Conservation (phyloP, 1,140 invertebrate genomes). For the Pristionchus pacificus region DNA sequence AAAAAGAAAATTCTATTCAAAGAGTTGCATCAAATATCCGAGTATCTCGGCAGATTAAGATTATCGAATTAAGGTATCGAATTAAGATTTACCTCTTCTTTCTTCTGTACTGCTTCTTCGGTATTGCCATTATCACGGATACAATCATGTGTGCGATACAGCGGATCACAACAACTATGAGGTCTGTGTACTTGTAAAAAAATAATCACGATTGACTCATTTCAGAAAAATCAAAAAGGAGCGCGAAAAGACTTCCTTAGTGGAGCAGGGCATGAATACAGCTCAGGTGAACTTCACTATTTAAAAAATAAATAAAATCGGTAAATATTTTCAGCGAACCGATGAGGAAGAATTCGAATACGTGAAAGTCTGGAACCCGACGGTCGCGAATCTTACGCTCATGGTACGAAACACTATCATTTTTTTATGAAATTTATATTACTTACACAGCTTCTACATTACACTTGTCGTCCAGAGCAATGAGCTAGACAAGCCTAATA, state of each 20-base stretch:
- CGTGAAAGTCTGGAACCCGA: slow-evolving; percentile 62
- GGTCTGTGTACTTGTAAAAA: too few species aligned
- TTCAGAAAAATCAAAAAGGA: neutral
- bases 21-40: too few species aligned
- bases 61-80: too few species aligned
- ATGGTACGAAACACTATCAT: slow-evolving; percentile 59
- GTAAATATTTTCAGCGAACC: too few species aligned
- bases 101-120: slow-evolving; percentile 29
- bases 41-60: too few species aligned
- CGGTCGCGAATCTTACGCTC: slow-evolving; percentile 63
- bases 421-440: neutral
- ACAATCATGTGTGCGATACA: slow-evolving; percentile 33
- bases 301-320: too few species aligned
- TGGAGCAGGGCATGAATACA: neutral
- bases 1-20: too few species aligned
- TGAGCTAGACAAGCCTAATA: neutral
- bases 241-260: neutral
- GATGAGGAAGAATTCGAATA: slow-evolving; percentile 23
- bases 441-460: neutral
- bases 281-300: too few species aligned
- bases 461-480: neutral
- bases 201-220: too few species aligned
- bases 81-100: slow-evolving; percentile 24
- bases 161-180: slow-evolving; percentile 23
- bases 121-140: slow-evolving; percentile 28